phyloP scores from a whole-genome alignment of 2,113 vertebrate genomes.

The Bungarus multicinctus region DNA sequence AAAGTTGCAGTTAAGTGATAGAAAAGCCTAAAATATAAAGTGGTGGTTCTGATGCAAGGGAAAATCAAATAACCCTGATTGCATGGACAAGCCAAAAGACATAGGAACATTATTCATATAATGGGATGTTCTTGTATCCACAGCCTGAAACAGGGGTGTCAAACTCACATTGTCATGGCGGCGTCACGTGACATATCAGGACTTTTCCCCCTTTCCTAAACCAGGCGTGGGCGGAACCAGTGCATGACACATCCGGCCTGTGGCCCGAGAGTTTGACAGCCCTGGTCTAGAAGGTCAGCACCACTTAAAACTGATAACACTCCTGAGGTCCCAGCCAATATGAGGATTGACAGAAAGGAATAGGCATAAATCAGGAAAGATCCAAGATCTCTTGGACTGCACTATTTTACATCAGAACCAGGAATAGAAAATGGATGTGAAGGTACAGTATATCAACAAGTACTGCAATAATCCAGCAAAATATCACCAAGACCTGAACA shows the following conservation, averaged over 20 bases:
- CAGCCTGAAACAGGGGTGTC: not conserved
- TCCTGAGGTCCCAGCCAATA: not conserved
- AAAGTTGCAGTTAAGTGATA: not conserved
- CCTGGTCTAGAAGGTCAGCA: no score
- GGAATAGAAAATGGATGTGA: not conserved
- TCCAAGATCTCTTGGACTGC: not conserved
- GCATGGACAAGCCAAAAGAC: not conserved
- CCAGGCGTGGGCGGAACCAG: no score
- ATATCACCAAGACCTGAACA: not conserved
- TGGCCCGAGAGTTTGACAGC: no score
- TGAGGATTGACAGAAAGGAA: not conserved
- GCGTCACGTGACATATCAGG: no score
- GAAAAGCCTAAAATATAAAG: not conserved
- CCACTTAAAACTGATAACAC: not conserved
- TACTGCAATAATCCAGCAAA: not conserved
- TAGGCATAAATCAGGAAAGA: not conserved
- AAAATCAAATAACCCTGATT: not conserved
- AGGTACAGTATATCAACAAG: not conserved
- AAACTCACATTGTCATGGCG: no score
- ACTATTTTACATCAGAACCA: not conserved
- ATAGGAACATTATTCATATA: not conserved
- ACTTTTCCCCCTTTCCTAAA: no score
- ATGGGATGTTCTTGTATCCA: not conserved
- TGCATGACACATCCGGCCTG: no score
- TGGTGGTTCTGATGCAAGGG: not conserved